Conservation (phyloP, 2,797 vertebrate genomes). For the Diglossa cyanea region DNA sequence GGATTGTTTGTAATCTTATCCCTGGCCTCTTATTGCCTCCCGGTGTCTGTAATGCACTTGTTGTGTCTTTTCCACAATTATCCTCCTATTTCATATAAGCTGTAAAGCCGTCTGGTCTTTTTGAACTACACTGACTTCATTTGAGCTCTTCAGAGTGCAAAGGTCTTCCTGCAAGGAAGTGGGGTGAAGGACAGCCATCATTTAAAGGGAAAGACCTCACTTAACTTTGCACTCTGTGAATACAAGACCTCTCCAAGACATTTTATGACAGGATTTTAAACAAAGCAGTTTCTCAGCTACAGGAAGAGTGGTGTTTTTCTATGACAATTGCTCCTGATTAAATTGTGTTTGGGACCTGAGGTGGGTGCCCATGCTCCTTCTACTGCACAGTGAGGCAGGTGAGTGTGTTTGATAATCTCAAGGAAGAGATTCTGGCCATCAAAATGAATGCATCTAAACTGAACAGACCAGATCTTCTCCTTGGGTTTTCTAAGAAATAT, state of each 20-base stretch:
- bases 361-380: background rate
- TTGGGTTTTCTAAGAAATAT: background rate
- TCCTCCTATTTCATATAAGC: background rate
- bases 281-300: background rate
- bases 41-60: background rate
- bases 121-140: background rate
- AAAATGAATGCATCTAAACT: background rate
- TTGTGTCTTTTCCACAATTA: slow-evolving; percentile 16
- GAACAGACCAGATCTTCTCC: background rate
- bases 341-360: background rate
- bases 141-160: background rate
- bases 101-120: background rate
- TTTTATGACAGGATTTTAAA: background rate
- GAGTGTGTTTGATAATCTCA: background rate
- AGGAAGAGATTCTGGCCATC: background rate
- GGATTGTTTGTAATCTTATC: background rate
- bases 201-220: background rate
- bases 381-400: background rate
- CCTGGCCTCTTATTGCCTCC: background rate
- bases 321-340: background rate
- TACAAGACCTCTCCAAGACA: background rate
- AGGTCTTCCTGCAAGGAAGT: background rate
- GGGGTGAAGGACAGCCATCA: background rate
- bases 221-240: background rate
- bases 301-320: background rate